Evolutionary conservation across 64 coral and sea anemone genomes (phyloP).

Genomic region (Actinia tenebrosa): DNA sequence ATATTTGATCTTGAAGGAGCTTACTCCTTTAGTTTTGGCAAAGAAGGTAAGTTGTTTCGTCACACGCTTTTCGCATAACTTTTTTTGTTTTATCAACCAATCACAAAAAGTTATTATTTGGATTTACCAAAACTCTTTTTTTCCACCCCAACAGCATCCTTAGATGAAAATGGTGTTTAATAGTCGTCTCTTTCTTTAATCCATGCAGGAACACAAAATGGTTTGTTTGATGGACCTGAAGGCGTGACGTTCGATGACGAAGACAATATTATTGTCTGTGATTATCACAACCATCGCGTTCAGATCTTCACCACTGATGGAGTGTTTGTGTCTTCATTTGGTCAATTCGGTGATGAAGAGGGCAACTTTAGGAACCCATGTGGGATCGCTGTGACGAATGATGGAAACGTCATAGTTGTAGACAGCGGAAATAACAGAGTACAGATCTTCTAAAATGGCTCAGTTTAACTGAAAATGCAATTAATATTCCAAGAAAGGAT

Average conservation of each 20-base stretch:
- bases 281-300: slow-evolving; percentile 86
- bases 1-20: slow-evolving; percentile 90
- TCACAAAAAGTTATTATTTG: too few relatives aligned
- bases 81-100: background rate
- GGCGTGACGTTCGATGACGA: slow-evolving; percentile 87
- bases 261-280: slow-evolving; percentile 82
- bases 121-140: too few relatives aligned
- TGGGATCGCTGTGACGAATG: slow-evolving; percentile 75
- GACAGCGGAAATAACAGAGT: slow-evolving; percentile 92
- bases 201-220: slow-evolving; percentile 63
- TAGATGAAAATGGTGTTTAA: too few relatives aligned
- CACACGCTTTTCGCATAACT: background rate
- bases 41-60: slow-evolving; percentile 62
- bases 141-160: too few relatives aligned
- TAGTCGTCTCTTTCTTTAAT: background rate
- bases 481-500: too few relatives aligned
- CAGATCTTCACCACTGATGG: slow-evolving; percentile 69
- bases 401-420: slow-evolving; percentile 78
- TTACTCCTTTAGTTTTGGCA: slow-evolving; percentile 75
- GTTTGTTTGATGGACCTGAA: slow-evolving; percentile 91
- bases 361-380: slow-evolving; percentile 85
- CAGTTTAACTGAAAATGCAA: too few relatives aligned
- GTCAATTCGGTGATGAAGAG: slow-evolving; percentile 77
- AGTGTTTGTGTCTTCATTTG: slow-evolving; percentile 68
- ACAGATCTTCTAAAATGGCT: slow-evolving; percentile 72